Percentiles rank a stretch among this genome's conserved stretches.
Conservation (phyloP, 2,797 vertebrate genomes). For the Chaenodraco wilsoni region DNA sequence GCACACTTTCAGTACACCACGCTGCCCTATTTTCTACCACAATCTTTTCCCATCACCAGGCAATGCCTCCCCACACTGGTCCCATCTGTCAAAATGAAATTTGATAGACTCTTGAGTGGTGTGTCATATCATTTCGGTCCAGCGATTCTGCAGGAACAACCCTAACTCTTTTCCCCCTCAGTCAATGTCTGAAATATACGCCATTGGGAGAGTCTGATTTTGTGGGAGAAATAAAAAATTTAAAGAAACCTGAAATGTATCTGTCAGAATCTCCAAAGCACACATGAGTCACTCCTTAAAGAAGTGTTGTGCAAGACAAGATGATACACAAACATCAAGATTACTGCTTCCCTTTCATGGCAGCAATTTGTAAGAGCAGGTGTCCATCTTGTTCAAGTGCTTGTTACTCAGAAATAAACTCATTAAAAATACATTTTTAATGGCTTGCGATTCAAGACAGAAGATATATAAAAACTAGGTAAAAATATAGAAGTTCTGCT, state of each 20-base stretch:
- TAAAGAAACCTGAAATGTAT: slow-evolving; percentile 19
- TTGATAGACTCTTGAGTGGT: slow-evolving; percentile 58
- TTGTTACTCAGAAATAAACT: slow-evolving; percentile 15
- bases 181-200: neutral
- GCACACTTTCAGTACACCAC: slow-evolving; percentile 46
- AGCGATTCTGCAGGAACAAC: slow-evolving; percentile 12
- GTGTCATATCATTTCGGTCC: slow-evolving; percentile 48
- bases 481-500: neutral
- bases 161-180: slow-evolving; percentile 5
- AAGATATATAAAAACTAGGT: neutral
- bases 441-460: neutral
- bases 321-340: slow-evolving; percentile 37
- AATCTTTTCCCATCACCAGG: slow-evolving; percentile 56
- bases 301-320: slow-evolving; percentile 30
- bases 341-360: slow-evolving; percentile 35
- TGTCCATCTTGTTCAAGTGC: slow-evolving; percentile 28
- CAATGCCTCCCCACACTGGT: slow-evolving; percentile 34
- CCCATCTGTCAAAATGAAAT: slow-evolving; percentile 64
- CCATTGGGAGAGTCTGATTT: neutral
- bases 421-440: slow-evolving; percentile 30
- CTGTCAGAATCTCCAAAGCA: slow-evolving; percentile 35
- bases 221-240: slow-evolving; percentile 23
- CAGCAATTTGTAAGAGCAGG: slow-evolving; percentile 35
- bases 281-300: slow-evolving; percentile 34
- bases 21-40: slow-evolving; percentile 61